Evolutionary conservation across 1,140 invertebrate genomes (phyloP).

Genomic region (Drosophila gunungcola): DNA sequence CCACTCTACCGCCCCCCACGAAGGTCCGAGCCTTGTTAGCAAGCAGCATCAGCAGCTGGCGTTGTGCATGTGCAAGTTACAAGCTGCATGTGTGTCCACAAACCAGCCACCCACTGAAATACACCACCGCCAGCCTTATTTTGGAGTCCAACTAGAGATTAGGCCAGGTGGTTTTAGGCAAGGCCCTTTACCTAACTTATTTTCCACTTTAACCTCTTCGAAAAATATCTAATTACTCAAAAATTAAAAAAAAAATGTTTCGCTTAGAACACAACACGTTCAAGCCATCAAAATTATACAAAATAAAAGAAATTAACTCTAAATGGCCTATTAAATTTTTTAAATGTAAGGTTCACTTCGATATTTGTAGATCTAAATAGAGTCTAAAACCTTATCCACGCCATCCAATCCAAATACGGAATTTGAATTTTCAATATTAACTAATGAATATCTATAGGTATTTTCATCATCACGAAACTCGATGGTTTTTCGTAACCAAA

Average conservation of each 20-base stretch:
- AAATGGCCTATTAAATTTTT: too few species aligned
- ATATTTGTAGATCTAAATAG: too few species aligned
- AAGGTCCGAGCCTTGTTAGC: conserved; percentile 59
- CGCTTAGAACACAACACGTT: too few species aligned
- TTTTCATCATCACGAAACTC: not conserved
- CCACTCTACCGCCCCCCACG: not conserved
- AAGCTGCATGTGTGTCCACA: conserved; percentile 54
- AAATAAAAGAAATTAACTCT: too few species aligned
- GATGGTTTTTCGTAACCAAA: not conserved
- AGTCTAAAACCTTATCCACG: too few species aligned
- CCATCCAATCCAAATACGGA: too few species aligned
- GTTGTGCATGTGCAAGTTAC: conserved; percentile 64
- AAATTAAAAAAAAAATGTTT: too few species aligned
- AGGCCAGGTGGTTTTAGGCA: conserved; percentile 7
- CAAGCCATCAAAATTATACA: too few species aligned
- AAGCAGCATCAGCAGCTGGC: conserved; percentile 54
- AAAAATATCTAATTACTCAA: too few species aligned
- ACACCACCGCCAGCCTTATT: not conserved
- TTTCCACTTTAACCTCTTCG: not conserved
- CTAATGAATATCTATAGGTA: not conserved
- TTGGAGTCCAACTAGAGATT: conserved; percentile 3
- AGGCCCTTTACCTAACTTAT: not conserved
- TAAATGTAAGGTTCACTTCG: too few species aligned
- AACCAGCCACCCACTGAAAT: not conserved
- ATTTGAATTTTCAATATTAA: too few species aligned